Evolutionary conservation across 2,113 vertebrate genomes (phyloP).

Genomic region (Boleophthalmus pectinirostris): DNA sequence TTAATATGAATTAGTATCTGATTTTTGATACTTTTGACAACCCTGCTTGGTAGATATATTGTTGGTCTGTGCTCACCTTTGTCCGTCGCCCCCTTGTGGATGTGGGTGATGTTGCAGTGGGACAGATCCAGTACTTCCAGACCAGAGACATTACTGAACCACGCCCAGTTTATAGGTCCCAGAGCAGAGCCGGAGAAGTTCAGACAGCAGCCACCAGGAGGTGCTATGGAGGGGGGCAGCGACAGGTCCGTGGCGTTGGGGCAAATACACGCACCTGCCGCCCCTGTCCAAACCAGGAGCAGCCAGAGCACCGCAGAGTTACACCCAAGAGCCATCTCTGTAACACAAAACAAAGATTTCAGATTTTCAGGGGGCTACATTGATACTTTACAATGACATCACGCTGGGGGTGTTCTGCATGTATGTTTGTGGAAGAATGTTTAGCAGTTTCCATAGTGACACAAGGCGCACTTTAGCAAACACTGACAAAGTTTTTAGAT

Average conservation of each 20-base stretch:
- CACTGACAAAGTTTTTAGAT: no score
- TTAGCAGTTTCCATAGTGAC: no score
- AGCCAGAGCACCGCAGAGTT: slow-evolving; percentile 36
- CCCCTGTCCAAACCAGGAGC: slow-evolving; percentile 26
- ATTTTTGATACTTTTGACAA: no score
- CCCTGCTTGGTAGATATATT: no score
- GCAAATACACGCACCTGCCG: slow-evolving; percentile 72
- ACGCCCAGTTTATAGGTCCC: slow-evolving; percentile 73
- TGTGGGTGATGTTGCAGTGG: slow-evolving; percentile 72
- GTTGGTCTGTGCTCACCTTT: background rate
- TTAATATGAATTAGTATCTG: no score
- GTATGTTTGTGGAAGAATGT: no score
- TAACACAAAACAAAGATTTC: slow-evolving; percentile 21
- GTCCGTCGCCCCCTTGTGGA: slow-evolving; percentile 35
- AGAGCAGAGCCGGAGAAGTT: slow-evolving; percentile 83
- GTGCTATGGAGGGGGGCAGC: slow-evolving; percentile 59
- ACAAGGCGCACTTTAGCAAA: no score
- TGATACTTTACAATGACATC: no score
- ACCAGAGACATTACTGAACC: slow-evolving; percentile 62
- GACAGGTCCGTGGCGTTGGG: slow-evolving; percentile 63
- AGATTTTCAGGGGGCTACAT: no score
- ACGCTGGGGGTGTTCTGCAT: no score
- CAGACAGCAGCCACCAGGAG: slow-evolving; percentile 78
- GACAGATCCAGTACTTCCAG: slow-evolving; percentile 83
- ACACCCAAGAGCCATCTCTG: slow-evolving; percentile 54